Conservation (phyloP, 2,113 vertebrate genomes). For the Lamprotornis superbus region DNA sequence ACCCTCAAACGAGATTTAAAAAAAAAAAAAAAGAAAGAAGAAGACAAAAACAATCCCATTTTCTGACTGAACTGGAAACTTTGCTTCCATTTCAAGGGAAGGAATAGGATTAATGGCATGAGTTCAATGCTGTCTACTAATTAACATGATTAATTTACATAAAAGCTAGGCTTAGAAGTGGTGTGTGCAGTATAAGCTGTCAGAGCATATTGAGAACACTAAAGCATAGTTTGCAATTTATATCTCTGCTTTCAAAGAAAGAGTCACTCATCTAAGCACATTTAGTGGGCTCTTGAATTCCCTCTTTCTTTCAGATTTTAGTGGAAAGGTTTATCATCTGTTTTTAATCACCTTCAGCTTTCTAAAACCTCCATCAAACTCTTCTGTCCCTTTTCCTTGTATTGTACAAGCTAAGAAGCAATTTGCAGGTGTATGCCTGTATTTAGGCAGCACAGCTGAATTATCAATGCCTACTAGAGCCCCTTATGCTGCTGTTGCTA, state of each 20-base stretch:
- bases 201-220: neutral
- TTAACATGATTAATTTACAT: neutral
- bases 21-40: neutral
- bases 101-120: neutral
- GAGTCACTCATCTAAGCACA: neutral
- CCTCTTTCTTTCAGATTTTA: neutral
- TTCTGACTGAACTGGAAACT: neutral
- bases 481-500: neutral
- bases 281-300: neutral
- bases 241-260: neutral
- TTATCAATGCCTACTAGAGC: neutral
- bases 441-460: neutral
- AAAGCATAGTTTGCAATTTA: neutral
- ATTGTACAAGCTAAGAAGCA: neutral
- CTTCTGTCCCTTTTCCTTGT: neutral
- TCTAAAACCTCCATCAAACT: neutral
- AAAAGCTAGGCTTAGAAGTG: neutral
- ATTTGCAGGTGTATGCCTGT: neutral
- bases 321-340: neutral
- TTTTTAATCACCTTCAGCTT: neutral
- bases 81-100: neutral
- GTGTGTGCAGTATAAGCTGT: neutral
- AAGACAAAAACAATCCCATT: neutral
- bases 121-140: neutral
- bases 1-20: neutral